Base-by-base conservation (phyloP, 2,113 vertebrate genomes). In the Tachysurus vachellii region DNA sequence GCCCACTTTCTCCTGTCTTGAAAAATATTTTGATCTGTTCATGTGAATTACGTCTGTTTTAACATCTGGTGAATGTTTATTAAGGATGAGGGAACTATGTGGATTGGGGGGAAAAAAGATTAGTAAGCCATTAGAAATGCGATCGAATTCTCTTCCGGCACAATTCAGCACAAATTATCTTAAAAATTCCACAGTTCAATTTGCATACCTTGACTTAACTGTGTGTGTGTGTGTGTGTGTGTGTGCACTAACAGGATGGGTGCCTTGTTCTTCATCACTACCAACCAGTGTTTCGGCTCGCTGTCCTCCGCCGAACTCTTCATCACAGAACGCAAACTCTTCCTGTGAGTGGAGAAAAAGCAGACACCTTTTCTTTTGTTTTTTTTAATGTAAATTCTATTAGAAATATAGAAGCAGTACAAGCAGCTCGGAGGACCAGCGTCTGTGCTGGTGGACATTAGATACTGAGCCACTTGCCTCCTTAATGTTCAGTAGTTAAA, bases 201-300 rank as follows among this genome's bases (percentile, higher is more conserved):
- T 28, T 70, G 5, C 14, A 28, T 36, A 2, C 16, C 44, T 17
- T 81, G 54, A 31, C 28, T 42, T 80, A 47, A 83, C 50, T 83
- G 44, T 76, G 53, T 85, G 36, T 62, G 23, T 64, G 73, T 56
- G 44, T 53, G 8, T 50, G 21, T 28, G 10, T 84, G 36, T 23
- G 10, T 82, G 76, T 47, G 4, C 47, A 28, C 82, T 44, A 56
- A 56, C 90, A 99, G 98, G 90, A 91, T 96, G 1, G 98, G 98
- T 0, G 95, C 96, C 0, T 93, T 99, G 66, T 99, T 99, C 94
- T 99, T 99, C 89, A 88, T 99, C 89, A 95, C 94, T 0, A 96
- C 96, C n/a, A 98, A 99, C 87, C 98, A 99, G 94, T 98, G 97
- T 81, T 99, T 99, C 93, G 95, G 93, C 89, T 95, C 97, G 0